These are phyloP conservation scores for Zaprionus taronus DNA, from an alignment of 1,140 invertebrate genomes.

Conservation along the genomic window DNA sequence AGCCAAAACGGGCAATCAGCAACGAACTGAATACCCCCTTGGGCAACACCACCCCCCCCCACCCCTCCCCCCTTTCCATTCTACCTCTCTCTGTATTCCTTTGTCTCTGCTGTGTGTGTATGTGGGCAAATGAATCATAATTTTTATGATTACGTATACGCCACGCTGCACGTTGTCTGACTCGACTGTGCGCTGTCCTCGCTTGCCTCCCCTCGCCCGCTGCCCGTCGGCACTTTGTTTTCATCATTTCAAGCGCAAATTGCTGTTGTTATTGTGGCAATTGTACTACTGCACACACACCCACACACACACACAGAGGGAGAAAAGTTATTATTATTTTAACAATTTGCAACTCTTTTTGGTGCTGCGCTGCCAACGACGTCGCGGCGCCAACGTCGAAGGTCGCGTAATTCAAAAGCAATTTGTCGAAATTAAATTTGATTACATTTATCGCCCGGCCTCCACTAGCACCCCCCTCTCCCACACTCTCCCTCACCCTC, in stretches of 20 bases:
- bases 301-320: constrained; percentile 39
- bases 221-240: constrained; percentile 46
- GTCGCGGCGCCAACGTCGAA: constrained; percentile 65
- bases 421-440: constrained; percentile 82
- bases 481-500: background rate
- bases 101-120: background rate
- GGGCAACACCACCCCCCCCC: background rate
- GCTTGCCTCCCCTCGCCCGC: background rate
- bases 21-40: background rate
- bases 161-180: constrained; percentile 24
- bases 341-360: constrained; percentile 77
- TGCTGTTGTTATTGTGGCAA: constrained; percentile 78
- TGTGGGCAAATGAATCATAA: constrained; percentile 65
- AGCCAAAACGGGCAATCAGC: constrained; percentile 48
- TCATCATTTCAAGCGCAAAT: constrained; percentile 67
- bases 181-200: background rate
- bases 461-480: background rate
- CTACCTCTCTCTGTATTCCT: background rate
- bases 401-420: constrained; percentile 81
- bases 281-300: constrained; percentile 48
- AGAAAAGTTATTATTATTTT: constrained; percentile 78
- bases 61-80: background rate
- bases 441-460: constrained; percentile 69
- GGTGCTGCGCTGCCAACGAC: constrained; percentile 44
- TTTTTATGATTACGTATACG: constrained; percentile 75